Evolutionary conservation across 2,888 invertebrate genomes (phyloP).

Genomic region (Polymixis lichenea): DNA sequence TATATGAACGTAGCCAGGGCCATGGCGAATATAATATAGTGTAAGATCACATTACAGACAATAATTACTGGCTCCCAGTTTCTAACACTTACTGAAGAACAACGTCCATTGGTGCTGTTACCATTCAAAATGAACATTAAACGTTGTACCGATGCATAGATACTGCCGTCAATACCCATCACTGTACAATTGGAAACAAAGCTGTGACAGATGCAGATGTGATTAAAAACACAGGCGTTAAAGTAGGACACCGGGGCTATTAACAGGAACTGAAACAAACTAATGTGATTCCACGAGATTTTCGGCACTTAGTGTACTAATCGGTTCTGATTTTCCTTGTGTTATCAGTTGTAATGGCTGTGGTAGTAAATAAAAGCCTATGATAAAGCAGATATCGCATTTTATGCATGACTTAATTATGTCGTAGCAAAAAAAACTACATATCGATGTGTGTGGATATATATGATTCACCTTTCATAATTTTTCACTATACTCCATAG

Average conservation of each 20-base stretch:
- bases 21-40: conserved; percentile 12
- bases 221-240: background rate
- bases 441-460: background rate
- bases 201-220: background rate
- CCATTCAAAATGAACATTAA: background rate
- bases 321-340: background rate
- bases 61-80: background rate
- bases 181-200: background rate
- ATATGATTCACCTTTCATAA: background rate
- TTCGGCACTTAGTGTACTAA: background rate
- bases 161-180: background rate
- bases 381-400: conserved; percentile 11
- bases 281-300: background rate
- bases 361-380: conserved; percentile 24
- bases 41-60: background rate
- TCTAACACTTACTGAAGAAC: background rate
- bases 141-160: background rate
- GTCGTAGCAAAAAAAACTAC: background rate
- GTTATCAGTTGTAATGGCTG: conserved; percentile 22
- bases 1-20: conserved; percentile 32
- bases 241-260: background rate
- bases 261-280: background rate
- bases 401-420: background rate
- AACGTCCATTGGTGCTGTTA: background rate
- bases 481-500: too few species aligned